Evolutionary conservation across 1,140 invertebrate species (phyloP), one percentile per base, ranked within the genome.

Genomic region (Megalonaias nervosa): DNA sequence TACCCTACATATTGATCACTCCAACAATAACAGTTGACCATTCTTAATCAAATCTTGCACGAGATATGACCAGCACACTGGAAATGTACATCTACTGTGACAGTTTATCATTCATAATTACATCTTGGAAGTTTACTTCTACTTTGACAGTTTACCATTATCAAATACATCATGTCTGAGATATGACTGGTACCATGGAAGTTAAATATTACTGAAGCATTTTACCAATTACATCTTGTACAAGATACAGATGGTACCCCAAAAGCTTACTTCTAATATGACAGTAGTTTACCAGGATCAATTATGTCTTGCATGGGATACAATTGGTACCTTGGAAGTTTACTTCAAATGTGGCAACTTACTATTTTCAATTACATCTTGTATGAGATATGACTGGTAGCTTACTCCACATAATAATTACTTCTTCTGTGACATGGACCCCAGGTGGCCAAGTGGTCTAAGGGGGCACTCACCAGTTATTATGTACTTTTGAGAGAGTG

Each of bases 321-420:
- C 16, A 77, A n/a, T 70, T 88, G 87, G 61, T 87, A 71, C 21
- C 82, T 84, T 15, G 85, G 85, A 26, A 88, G 21, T 17, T 19
- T 2, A 21, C 21, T 61, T 17, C 21, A 2, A 21, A 2, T 19
- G 17, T 17, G 1, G 17, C 17, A 19, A 6, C 6, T 21, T 61
- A 17, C 60, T 3, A 19, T 61, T 17, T 3, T 61, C 3, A 19
- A 21, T 19, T 19, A 6, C 17, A 21, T 19, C 17, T 61, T 1
- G 21, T 61, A 61, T 17, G 17, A n/a, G n/a, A 61, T 19, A 61
- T 19, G 17, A 17, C 3, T 61, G 0, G 17, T 23, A 38, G 21
- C 6, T 61, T 11, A 19, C 12, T 17, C 1, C 13, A 65, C 15
- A 26, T 3, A 56, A 1, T n/a, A 15, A 19, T 23, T 38, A 38